phyloP scores from a whole-genome alignment of 2,113 vertebrate genomes.

The Lepisosteus osseus region DNA sequence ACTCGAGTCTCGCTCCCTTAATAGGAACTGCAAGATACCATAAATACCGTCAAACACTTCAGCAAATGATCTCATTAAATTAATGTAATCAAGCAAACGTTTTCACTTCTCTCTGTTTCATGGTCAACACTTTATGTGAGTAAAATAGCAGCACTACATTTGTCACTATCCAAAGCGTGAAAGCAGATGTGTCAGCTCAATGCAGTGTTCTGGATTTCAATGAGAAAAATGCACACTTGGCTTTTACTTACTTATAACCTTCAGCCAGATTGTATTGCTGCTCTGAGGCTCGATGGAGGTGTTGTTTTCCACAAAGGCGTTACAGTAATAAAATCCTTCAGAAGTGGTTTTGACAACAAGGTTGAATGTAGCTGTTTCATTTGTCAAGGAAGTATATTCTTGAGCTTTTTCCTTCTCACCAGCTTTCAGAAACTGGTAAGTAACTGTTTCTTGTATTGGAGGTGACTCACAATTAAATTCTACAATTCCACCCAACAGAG shows the following conservation, averaged over 20 bases:
- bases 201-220: too few relatives aligned
- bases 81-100: too few relatives aligned
- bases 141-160: too few relatives aligned
- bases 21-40: conserved; percentile 45
- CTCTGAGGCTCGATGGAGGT: conserved; percentile 21
- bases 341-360: accelerated
- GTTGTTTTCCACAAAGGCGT: conserved; percentile 49
- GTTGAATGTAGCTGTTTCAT: neutral
- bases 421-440: conserved; percentile 27
- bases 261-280: conserved; percentile 36
- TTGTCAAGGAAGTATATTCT: neutral
- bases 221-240: too few relatives aligned
- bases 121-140: too few relatives aligned
- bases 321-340: conserved; percentile 48
- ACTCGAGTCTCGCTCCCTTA: neutral
- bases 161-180: too few relatives aligned
- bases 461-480: conserved; percentile 32
- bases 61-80: too few relatives aligned
- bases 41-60: neutral
- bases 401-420: neutral
- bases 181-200: too few relatives aligned
- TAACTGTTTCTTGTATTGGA: conserved; percentile 20
- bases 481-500: conserved; percentile 10
- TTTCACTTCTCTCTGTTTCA: too few relatives aligned
- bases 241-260: conserved; percentile 56